These are phyloP conservation scores for Mastomys coucha DNA, from an alignment of 2,113 vertebrate species.

Conservation along the genomic window DNA sequence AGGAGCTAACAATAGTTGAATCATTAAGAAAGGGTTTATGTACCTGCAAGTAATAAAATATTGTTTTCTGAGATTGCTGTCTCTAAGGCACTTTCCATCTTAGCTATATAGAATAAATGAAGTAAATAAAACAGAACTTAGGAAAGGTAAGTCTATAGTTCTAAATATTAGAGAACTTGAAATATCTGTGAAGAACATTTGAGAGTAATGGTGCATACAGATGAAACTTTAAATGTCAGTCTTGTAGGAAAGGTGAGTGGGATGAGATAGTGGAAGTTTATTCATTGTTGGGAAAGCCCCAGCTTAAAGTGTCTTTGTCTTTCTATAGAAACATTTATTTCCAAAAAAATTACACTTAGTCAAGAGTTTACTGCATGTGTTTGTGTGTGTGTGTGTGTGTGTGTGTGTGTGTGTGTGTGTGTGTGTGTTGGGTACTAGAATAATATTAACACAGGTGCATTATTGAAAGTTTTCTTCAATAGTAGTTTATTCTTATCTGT, in stretches of 20 bases:
- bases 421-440: neutral
- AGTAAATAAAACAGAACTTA: conserved; percentile 69
- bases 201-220: conserved; percentile 75
- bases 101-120: conserved; percentile 74
- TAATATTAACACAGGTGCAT: conserved; percentile 1
- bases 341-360: conserved; percentile 45
- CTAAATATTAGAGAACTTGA: conserved; percentile 68
- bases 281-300: conserved; percentile 58
- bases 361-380: neutral
- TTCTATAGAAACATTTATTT: conserved; percentile 46
- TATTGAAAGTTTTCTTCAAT: neutral
- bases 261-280: conserved; percentile 64
- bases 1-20: conserved; percentile 68
- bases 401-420: neutral
- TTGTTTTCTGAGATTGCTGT: conserved; percentile 68
- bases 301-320: conserved; percentile 41
- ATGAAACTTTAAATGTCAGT: conserved; percentile 79
- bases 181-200: conserved; percentile 68
- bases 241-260: conserved; percentile 59
- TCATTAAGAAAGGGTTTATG: conserved; percentile 73
- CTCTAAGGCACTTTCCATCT: conserved; percentile 73
- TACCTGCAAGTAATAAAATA: conserved; percentile 78
- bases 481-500: neutral
- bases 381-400: neutral
- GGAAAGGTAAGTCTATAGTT: conserved; percentile 67